Conservation (phyloP, 2,113 vertebrate genomes). For the Pelobates fuscus region DNA sequence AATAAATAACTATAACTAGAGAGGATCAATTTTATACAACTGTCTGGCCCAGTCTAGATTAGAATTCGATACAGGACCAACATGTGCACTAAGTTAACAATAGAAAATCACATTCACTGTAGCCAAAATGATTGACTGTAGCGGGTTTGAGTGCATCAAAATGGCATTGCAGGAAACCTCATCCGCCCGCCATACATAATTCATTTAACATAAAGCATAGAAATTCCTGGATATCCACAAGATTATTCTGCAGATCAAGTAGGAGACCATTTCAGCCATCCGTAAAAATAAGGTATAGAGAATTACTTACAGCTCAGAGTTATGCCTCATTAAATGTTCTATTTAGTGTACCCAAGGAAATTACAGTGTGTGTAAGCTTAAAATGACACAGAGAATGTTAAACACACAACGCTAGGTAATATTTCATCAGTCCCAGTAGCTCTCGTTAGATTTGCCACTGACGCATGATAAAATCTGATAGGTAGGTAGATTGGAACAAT, state of each 20-base stretch:
- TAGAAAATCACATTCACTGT: conserved; percentile 14
- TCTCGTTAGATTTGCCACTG: too few species aligned
- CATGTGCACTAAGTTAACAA: background rate
- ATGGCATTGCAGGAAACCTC: conserved; percentile 19
- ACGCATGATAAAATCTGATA: too few species aligned
- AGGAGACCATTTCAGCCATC: conserved; percentile 23
- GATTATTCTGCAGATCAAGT: conserved; percentile 27
- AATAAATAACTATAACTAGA: background rate
- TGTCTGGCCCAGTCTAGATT: background rate
- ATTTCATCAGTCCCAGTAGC: too few species aligned
- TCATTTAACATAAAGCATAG: conserved; percentile 32
- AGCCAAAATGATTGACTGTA: conserved; percentile 37
- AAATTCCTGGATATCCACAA: conserved; percentile 24
- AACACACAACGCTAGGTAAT: background rate
- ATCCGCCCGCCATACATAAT: conserved; percentile 23
- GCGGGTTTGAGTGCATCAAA: conserved; percentile 18
- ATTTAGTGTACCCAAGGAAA: background rate
- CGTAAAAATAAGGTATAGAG: conserved; percentile 31
- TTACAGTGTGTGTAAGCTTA: background rate
- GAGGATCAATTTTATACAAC: background rate
- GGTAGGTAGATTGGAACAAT: too few species aligned
- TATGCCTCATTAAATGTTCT: background rate
- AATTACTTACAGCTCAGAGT: background rate
- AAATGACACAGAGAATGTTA: background rate
- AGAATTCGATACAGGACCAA: background rate